phyloP scores from a whole-genome alignment of 2,113 vertebrate genomes.

The Lycaon pictus region DNA sequence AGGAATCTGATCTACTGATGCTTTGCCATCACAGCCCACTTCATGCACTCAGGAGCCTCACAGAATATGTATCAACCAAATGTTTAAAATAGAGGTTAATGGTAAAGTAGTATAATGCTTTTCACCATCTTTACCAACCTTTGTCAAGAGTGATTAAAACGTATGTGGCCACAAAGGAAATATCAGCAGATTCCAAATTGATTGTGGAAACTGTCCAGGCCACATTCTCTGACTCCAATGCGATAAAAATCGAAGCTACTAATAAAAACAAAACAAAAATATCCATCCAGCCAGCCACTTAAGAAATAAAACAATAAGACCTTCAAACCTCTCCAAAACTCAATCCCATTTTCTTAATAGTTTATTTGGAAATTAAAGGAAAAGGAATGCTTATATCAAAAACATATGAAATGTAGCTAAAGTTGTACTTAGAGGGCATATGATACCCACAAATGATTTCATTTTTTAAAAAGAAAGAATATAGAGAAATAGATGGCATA shows the following conservation, averaged over 20 bases:
- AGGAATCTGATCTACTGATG: neutral
- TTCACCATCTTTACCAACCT: neutral
- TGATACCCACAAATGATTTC: neutral
- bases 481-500: neutral
- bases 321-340: neutral
- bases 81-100: neutral
- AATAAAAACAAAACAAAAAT: neutral
- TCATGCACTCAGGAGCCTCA: neutral
- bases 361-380: constrained; percentile 20
- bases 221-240: neutral
- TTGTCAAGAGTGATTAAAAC: neutral
- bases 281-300: neutral
- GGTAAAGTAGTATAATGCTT: neutral
- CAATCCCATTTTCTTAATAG: neutral
- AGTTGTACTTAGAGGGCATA: neutral
- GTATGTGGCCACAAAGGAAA: neutral
- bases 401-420: neutral
- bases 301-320: neutral
- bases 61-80: neutral
- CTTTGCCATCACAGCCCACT: neutral
- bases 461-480: neutral
- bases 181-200: neutral
- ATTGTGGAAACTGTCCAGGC: neutral
- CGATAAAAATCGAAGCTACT: neutral
- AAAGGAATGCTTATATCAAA: neutral